These are phyloP conservation scores for Mimumesa dahlbomi DNA, from an alignment of 2,888 invertebrate genomes.

Conservation along the genomic window DNA sequence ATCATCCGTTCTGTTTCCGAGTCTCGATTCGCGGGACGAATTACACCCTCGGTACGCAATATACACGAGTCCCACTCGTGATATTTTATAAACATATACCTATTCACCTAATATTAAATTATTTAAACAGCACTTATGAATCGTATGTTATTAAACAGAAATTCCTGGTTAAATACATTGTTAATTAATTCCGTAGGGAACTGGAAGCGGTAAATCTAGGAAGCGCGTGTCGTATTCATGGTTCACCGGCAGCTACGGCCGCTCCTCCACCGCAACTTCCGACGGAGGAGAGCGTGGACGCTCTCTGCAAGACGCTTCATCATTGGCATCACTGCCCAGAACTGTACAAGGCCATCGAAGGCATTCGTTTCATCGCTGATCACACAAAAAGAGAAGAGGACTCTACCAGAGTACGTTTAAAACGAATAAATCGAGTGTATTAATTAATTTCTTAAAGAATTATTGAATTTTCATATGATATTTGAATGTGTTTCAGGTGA, in stretches of 20 bases:
- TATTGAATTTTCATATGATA: no score
- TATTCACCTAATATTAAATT: no score
- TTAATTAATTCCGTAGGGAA: slow-evolving; percentile 78
- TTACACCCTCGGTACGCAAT: slow-evolving; percentile 81
- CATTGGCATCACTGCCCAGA: slow-evolving; percentile 96
- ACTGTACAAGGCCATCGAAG: slow-evolving; percentile 95
- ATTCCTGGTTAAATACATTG: not conserved
- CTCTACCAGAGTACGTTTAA: slow-evolving; percentile 88
- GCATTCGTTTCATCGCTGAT: slow-evolving; percentile 95
- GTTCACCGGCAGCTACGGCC: slow-evolving; percentile 82
- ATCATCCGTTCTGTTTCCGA: slow-evolving; percentile 82
- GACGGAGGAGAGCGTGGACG: slow-evolving; percentile 81
- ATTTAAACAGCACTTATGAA: no score
- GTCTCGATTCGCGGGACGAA: slow-evolving; percentile 83
- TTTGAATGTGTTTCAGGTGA: slow-evolving; percentile 84
- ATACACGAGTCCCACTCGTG: not conserved
- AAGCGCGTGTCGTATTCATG: slow-evolving; percentile 83
- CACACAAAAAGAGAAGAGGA: slow-evolving; percentile 96
- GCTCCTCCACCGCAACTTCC: slow-evolving; percentile 80
- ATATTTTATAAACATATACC: no score
- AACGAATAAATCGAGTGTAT: no score
- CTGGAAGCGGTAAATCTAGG: slow-evolving; percentile 82
- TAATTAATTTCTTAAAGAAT: slow-evolving; percentile 1
- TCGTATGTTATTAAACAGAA: not conserved
- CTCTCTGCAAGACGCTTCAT: slow-evolving; percentile 84